Percentiles rank a stretch among this genome's conserved stretches.
phyloP scores from a whole-genome alignment of 2,797 vertebrate species.

The Syngnathus acus region DNA sequence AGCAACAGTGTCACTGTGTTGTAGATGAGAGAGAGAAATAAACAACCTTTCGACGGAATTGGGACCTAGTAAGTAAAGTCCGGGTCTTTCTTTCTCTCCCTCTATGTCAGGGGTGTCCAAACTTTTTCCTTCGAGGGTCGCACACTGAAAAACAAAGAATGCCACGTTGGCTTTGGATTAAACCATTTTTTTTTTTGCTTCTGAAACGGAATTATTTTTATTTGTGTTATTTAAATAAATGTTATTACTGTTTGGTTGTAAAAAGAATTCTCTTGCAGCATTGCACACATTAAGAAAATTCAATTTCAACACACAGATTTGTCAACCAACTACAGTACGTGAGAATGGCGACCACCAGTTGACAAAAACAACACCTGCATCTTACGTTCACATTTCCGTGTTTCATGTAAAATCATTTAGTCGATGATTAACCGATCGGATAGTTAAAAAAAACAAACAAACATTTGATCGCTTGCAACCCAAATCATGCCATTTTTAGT shows the following conservation, averaged over 20 bases:
- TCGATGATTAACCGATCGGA: not conserved
- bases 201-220: not conserved
- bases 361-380: not conserved
- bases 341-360: too few relatives aligned
- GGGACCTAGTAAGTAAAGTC: slow-evolving; percentile 92
- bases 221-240: not conserved
- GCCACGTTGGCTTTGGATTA: not conserved
- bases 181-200: not conserved
- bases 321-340: too few relatives aligned
- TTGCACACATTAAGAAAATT: not conserved
- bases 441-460: not conserved
- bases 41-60: slow-evolving; percentile 83
- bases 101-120: slow-evolving; percentile 39
- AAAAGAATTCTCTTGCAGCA: not conserved
- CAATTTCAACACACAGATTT: too few relatives aligned
- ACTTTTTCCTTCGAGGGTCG: not conserved
- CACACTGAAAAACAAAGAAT: not conserved
- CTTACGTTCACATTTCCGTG: not conserved
- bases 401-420: not conserved
- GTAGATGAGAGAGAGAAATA: slow-evolving; percentile 85
- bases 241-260: not conserved
- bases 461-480: not conserved
- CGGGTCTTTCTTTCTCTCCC: slow-evolving; percentile 77
- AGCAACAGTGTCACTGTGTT: slow-evolving; percentile 92
- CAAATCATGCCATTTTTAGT: not conserved